Base-by-base conservation (phyloP, 1,140 invertebrate genomes). In the Zaprionus kolodkinae region DNA sequence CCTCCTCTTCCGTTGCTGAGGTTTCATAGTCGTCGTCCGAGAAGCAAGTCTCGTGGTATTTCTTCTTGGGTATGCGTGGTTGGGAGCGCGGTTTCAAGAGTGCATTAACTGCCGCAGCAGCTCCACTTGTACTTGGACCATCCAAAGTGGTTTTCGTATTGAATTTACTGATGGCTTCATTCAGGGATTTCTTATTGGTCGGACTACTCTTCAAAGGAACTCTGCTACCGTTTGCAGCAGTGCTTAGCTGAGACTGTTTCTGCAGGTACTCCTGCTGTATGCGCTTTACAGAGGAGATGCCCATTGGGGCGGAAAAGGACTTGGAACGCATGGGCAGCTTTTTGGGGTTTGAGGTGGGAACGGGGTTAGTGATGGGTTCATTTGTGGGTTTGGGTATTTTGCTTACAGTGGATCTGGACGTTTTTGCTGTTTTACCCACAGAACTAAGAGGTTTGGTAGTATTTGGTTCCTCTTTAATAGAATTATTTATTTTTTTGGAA, bases 1-100 rank as follows among this genome's bases (percentile, higher is more conserved):
- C 9, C 4, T 94, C 77, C 27, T 85, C 75, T n/a, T 88, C 85
- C 55, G 91, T 93, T 1, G 94, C 93, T 81, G 91, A 81, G 5
- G 79, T 90, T 35, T 90, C 81, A 48, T 94, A 94, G 76, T 95
- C 94, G 68, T 94, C 94, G 87, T 95, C 94, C 25, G 94, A 94
- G 54, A 94, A 93, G 81, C 94, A 95, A 13, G 94, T 94, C 81
- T 95, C 94, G 27, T 93, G 92, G 83, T 94, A 95, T 50, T 93
- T 93, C 65, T 93, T 93, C 54, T 93, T 93, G 1, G 92, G 92
- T 61, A 93, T 90, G 12, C 88, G 78, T 1, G 81, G 84, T 21
- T 91, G 80, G 5, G 84, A 76, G 0, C 85, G 72, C 0, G 87
- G 73, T 12, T 78, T 79, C 0, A 88, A 68, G 4, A 91, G 62